Evolutionary conservation across 1,140 invertebrate species (phyloP).

Genomic region (Oedothorax gibbosus): DNA sequence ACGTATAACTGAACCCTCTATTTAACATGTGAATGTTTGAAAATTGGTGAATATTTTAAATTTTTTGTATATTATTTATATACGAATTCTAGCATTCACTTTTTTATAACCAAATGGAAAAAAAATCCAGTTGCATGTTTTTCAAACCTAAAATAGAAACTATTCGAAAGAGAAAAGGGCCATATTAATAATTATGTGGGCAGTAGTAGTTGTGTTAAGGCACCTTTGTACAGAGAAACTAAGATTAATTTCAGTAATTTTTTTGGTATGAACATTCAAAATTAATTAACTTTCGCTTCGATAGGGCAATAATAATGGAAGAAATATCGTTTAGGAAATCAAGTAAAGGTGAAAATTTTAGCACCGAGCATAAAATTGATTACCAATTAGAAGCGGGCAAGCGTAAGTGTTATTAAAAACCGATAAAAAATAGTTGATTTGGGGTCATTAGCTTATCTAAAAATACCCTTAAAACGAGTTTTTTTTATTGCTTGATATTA

Average conservation of each 20-base stretch:
- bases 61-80: too few relatives aligned
- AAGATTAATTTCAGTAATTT: constrained; percentile 20
- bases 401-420: constrained; percentile 21
- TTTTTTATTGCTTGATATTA: background rate
- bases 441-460: constrained; percentile 33
- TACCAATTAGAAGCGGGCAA: constrained; percentile 13
- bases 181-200: background rate
- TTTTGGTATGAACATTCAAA: constrained; percentile 24
- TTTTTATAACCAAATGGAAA: too few relatives aligned
- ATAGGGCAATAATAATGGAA: constrained; percentile 10
- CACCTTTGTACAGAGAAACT: constrained; percentile 20
- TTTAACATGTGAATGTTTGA: too few relatives aligned
- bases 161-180: too few relatives aligned
- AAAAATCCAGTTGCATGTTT: too few relatives aligned
- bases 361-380: constrained; percentile 42
- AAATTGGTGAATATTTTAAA: too few relatives aligned
- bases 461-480: constrained; percentile 16
- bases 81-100: too few relatives aligned
- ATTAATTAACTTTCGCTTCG: constrained; percentile 38
- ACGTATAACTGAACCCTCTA: too few relatives aligned
- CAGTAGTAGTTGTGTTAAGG: constrained; percentile 31
- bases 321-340: constrained; percentile 28
- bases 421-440: background rate
- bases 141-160: too few relatives aligned
- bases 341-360: constrained; percentile 44